Evolutionary conservation across 2,888 invertebrate species (phyloP).

Genomic region (Cremastinae sp.): DNA sequence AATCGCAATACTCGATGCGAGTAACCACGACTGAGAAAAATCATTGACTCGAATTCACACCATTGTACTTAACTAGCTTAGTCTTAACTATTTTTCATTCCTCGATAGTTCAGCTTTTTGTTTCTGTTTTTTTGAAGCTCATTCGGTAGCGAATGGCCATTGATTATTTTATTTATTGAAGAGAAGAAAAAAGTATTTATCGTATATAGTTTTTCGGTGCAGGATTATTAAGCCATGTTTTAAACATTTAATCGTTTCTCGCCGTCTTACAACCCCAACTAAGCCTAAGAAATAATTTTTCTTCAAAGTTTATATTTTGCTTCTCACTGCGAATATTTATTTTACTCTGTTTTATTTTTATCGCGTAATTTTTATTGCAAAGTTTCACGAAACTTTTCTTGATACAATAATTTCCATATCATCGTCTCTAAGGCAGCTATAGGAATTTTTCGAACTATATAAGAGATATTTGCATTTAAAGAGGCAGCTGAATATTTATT

Average conservation of each 20-base stretch:
- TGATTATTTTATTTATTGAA: constrained; percentile 54
- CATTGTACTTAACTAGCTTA: constrained; percentile 54
- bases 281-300: constrained; percentile 56
- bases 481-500: constrained; percentile 55
- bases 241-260: constrained; percentile 48
- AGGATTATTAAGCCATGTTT: constrained; percentile 50
- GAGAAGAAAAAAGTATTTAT: constrained; percentile 49
- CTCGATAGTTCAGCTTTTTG: constrained; percentile 33
- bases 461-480: constrained; percentile 51
- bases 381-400: constrained; percentile 21
- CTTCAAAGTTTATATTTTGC: constrained; percentile 19
- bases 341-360: constrained; percentile 27
- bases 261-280: constrained; percentile 56
- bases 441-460: constrained; percentile 45
- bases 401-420: constrained; percentile 44
- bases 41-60: constrained; percentile 37
- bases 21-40: constrained; percentile 48
- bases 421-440: constrained; percentile 54
- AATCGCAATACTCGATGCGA: constrained; percentile 55
- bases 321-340: constrained; percentile 7
- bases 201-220: constrained; percentile 50
- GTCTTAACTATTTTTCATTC: constrained; percentile 55
- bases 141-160: constrained; percentile 56
- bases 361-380: constrained; percentile 26
- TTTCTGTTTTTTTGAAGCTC: constrained; percentile 38